phyloP scores from a whole-genome alignment of 2,888 invertebrate species.

The Agriotes lineatus region DNA sequence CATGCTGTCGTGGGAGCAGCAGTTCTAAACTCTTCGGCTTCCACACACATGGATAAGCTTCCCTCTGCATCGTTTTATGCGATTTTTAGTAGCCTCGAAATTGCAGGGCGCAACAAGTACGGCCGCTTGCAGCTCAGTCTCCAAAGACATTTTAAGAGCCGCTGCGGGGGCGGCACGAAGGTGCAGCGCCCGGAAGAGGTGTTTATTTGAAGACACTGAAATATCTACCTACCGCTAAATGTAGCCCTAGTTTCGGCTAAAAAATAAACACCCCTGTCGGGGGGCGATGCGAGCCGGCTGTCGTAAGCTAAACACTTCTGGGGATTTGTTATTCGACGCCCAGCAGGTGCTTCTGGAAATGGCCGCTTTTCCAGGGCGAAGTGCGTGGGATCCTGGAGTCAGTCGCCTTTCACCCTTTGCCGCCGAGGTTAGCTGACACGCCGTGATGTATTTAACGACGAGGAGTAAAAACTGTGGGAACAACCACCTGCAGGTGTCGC shows the following conservation, averaged over 20 bases:
- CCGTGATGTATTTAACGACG: constrained; percentile 26
- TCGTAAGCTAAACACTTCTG: too few species aligned
- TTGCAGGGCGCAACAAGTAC: constrained; percentile 15
- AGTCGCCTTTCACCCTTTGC: neutral
- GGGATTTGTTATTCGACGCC: too few species aligned
- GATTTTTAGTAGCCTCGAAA: constrained; percentile 8
- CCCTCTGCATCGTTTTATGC: neutral
- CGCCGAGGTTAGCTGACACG: constrained; percentile 23
- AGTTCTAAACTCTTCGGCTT: constrained; percentile 14
- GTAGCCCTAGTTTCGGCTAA: constrained; percentile 52
- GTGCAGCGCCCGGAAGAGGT: constrained; percentile 34
- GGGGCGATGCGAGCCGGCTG: constrained; percentile 56
- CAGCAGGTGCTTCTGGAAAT: too few species aligned
- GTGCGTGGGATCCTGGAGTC: neutral
- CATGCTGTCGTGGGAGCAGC: neutral
- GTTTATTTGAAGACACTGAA: constrained; percentile 40
- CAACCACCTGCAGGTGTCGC: constrained; percentile 56
- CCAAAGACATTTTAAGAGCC: constrained; percentile 2
- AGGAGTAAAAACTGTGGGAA: constrained; percentile 47
- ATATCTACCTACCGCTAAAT: constrained; percentile 42
- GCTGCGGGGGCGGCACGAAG: constrained; percentile 26
- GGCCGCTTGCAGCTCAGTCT: neutral
- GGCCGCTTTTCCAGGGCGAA: too few species aligned
- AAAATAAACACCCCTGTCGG: constrained; percentile 57
- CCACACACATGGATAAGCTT: neutral